Evolutionary conservation across 2,797 vertebrate species (phyloP).

Genomic region (Melanotaenia trifasciata): DNA sequence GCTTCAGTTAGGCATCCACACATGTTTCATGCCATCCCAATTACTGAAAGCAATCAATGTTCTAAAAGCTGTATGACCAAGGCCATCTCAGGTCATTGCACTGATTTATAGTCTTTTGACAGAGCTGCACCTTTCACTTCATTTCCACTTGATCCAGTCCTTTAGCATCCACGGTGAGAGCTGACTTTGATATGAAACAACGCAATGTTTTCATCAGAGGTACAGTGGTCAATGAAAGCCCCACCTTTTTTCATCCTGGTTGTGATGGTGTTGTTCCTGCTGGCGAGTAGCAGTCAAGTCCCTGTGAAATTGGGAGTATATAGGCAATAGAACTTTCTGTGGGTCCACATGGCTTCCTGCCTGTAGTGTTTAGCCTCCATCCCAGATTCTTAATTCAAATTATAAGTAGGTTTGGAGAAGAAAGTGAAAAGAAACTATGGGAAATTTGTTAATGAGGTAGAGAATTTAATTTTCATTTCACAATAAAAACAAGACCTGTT

Average conservation of each 20-base stretch:
- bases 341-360: neutral
- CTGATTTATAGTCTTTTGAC: slow-evolving; percentile 25
- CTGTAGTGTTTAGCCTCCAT: neutral
- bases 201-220: slow-evolving; percentile 46
- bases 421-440: neutral
- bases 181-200: slow-evolving; percentile 8
- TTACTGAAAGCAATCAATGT: slow-evolving; percentile 36
- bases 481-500: neutral
- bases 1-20: slow-evolving; percentile 17
- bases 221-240: slow-evolving; percentile 47
- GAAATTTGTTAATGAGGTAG: neutral
- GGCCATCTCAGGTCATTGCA: slow-evolving; percentile 17
- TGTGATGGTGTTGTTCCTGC: slow-evolving; percentile 19
- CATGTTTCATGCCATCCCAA: slow-evolving; percentile 33
- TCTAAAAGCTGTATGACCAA: slow-evolving; percentile 41
- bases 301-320: slow-evolving; percentile 68
- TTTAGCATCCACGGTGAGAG: neutral
- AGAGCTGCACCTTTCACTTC: slow-evolving; percentile 21
- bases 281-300: slow-evolving; percentile 38
- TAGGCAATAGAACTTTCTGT: slow-evolving; percentile 21
- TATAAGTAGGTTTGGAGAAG: neutral
- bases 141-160: slow-evolving; percentile 29
- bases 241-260: slow-evolving; percentile 20
- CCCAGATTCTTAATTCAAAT: neutral
- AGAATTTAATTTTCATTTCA: neutral